Evolutionary conservation across 2,797 vertebrate genomes (phyloP).

Genomic region (Pteropus rufus): DNA sequence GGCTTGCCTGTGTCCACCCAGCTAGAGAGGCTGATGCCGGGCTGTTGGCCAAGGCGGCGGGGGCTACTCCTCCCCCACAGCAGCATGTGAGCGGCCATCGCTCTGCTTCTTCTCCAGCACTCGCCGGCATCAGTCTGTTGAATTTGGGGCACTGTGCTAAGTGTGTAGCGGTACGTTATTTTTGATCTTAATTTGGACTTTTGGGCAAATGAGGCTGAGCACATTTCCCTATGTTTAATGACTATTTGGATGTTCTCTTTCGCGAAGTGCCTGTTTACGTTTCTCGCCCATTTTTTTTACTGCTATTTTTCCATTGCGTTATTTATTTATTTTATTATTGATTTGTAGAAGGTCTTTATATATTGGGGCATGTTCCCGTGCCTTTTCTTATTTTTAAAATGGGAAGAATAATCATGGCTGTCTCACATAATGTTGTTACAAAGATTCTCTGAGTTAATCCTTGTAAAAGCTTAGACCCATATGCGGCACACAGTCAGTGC

Average conservation of each 20-base stretch:
- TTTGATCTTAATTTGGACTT: background rate
- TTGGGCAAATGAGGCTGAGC: background rate
- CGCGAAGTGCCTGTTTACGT: background rate
- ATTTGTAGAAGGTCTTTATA: background rate
- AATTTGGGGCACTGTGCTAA: background rate
- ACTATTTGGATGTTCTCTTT: background rate
- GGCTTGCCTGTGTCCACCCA: too few species aligned
- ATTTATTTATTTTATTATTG: background rate
- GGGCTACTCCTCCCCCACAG: fast-evolving
- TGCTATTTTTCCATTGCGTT: background rate
- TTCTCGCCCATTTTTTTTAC: background rate
- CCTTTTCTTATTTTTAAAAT: background rate
- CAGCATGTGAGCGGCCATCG: background rate
- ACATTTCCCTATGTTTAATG: background rate
- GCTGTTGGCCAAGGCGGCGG: background rate
- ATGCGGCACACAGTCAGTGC: fast-evolving
- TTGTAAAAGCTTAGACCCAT: background rate
- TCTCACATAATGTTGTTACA: background rate
- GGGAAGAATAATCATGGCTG: background rate
- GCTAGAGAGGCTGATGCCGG: background rate
- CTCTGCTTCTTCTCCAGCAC: background rate
- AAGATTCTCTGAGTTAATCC: background rate
- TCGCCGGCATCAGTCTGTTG: background rate
- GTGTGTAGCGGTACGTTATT: fast-evolving
- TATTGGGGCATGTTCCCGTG: background rate